Evolutionary conservation across 2,797 vertebrate species (phyloP).

Genomic region (Pelochelys cantorii): DNA sequence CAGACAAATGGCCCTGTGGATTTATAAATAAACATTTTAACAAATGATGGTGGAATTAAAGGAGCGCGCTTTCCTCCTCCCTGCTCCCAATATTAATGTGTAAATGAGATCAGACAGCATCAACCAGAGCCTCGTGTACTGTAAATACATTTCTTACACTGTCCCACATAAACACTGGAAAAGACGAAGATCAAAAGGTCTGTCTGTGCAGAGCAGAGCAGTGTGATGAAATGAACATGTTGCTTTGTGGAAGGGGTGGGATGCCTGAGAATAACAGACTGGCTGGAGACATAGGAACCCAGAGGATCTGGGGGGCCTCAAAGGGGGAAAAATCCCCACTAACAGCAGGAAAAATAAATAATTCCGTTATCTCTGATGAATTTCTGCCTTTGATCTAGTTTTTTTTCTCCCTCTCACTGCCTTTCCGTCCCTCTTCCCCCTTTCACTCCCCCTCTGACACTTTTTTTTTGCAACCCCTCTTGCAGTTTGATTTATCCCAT

Average conservation of each 20-base stretch:
- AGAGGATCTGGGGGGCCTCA: conserved; percentile 79
- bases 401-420: conserved; percentile 66
- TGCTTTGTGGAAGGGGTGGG: conserved; percentile 70
- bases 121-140: conserved; percentile 63
- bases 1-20: conserved; percentile 70
- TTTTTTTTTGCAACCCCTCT: conserved; percentile 46
- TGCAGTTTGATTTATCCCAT: conserved; percentile 78
- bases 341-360: conserved; percentile 86
- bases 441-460: not conserved
- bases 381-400: conserved; percentile 88
- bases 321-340: conserved; percentile 64
- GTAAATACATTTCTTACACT: conserved; percentile 76
- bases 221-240: conserved; percentile 76
- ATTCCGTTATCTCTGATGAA: conserved; percentile 88
- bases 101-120: conserved; percentile 51
- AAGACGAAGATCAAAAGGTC: conserved; percentile 81
- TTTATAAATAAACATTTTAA: conserved; percentile 82
- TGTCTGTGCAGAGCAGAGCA: conserved; percentile 32
- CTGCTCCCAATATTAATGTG: conserved; percentile 63
- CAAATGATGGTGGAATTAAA: conserved; percentile 78
- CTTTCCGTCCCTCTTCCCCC: conserved; percentile 46
- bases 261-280: conserved; percentile 75
- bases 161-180: conserved; percentile 77
- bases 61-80: conserved; percentile 40
- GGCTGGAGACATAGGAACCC: conserved; percentile 76